Conservation (phyloP, 2,888 invertebrate species). For the Tetanocera ferruginea region DNA sequence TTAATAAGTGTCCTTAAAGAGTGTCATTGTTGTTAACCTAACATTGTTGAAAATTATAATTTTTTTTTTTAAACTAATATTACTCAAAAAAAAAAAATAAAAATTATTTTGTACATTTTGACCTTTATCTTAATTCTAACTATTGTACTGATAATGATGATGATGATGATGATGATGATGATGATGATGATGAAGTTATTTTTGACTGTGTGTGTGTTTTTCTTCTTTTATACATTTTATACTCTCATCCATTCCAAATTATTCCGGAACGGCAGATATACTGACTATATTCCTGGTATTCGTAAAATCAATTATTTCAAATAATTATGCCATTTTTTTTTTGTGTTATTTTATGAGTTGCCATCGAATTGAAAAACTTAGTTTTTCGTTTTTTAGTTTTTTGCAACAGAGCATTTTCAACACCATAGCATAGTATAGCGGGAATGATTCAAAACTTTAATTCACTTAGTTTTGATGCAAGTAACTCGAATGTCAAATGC, state of each 20-base stretch:
- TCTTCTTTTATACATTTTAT: slow-evolving; percentile 52
- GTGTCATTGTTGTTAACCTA: slow-evolving; percentile 54
- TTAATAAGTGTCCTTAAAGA: slow-evolving; percentile 45
- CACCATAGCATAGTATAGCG: background rate
- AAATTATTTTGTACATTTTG: slow-evolving; percentile 28
- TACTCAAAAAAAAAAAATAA: slow-evolving; percentile 30
- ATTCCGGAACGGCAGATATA: slow-evolving; percentile 55
- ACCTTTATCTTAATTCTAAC: slow-evolving; percentile 21
- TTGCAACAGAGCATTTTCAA: slow-evolving; percentile 22
- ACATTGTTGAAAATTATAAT: slow-evolving; percentile 32
- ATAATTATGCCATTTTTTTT: slow-evolving; percentile 7
- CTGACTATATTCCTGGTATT: slow-evolving; percentile 55
- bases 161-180: slow-evolving; percentile 30
- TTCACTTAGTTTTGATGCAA: too few relatives aligned
- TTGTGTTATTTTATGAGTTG: slow-evolving; percentile 27
- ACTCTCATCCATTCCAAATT: slow-evolving; percentile 43
- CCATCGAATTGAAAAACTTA: background rate
- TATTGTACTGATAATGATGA: slow-evolving; percentile 11
- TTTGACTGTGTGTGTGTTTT: slow-evolving; percentile 52
- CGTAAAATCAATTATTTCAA: slow-evolving; percentile 37
- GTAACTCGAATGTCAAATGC: too few relatives aligned
- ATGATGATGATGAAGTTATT: slow-evolving; percentile 49
- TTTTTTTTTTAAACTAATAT: background rate
- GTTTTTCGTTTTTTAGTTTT: background rate
- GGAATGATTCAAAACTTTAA: too few relatives aligned